Evolutionary conservation across 1,140 invertebrate species (phyloP).

Genomic region (Calliopsis andreniformis): DNA sequence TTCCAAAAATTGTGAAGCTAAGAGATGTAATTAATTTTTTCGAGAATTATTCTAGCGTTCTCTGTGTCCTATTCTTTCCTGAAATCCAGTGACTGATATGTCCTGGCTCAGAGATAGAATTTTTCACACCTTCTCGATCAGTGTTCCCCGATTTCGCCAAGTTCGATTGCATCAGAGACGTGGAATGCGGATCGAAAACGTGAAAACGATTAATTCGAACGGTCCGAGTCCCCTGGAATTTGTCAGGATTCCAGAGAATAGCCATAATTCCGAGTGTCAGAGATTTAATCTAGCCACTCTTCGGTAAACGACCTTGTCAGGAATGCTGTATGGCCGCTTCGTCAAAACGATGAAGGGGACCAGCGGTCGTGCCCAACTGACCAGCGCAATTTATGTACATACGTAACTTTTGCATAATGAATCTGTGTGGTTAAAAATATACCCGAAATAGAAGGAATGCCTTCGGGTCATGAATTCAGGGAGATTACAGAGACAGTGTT

Average conservation of each 20-base stretch:
- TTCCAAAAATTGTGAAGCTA: too few species aligned
- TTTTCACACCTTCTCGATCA: too few species aligned
- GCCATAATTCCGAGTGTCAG: constrained; percentile 20
- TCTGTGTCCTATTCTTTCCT: too few species aligned
- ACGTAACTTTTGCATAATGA: not conserved
- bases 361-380: constrained; percentile 33
- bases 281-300: constrained; percentile 27
- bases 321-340: constrained; percentile 50
- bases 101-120: too few species aligned
- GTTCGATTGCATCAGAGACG: constrained; percentile 1
- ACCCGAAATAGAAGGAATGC: not conserved
- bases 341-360: constrained; percentile 18
- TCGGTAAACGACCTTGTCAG: constrained; percentile 54
- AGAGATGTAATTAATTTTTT: too few species aligned
- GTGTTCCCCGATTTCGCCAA: not conserved
- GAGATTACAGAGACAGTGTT: not conserved
- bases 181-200: constrained; percentile 34
- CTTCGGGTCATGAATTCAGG: not conserved
- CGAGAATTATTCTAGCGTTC: too few species aligned
- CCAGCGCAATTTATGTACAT: constrained; percentile 28
- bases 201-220: not conserved
- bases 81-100: too few species aligned
- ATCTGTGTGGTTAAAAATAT: not conserved
- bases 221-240: not conserved
- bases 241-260: constrained; percentile 20